Base-by-base conservation (phyloP, 2,797 vertebrate genomes). In the Parauchenoglanis ngamensis region DNA sequence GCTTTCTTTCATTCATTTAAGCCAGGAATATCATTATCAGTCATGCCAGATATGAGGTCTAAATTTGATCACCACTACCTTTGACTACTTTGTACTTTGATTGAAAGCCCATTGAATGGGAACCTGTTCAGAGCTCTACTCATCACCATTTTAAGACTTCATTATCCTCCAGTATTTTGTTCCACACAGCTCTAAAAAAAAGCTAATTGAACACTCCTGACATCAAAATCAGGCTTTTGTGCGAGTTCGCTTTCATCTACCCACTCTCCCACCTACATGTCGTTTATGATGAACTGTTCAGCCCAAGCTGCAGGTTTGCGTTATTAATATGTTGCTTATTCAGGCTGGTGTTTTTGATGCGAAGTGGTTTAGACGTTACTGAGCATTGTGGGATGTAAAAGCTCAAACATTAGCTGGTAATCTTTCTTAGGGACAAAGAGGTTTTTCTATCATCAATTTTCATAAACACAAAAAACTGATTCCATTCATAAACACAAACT, bases 81-180 rank as follows among this genome's bases (percentile, higher is more conserved):
- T 57, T 21, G 76, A 35, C 3, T 57, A 3, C 44, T 28, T 12
- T 76, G 54, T 57, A 28, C 28, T 31, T 31, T 84, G 54, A 73
- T 5, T 40, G 23, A n/a, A 72, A 56, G 28, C 21, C 3, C 1
- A 68, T 35, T 70, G 49, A 54, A 28, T 21, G 35, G 28, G 54
- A 49, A n/a, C 87, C 83, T 65, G n/a, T 85, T 92, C 80, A 88
- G 88, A 57, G n/a, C 87, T 57, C 11, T 59, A 70, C 49, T 68
- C 75, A 21, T 4, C 31, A 84, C 91, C 93, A 88, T 93, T 94
- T 93, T 82, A 89, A 89, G 86, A 86, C 77, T 75, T 79, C 82
- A 89, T 92, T 92, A 93, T 93, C 89, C 85, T 79, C 4, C 0
- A 83, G 54, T 84, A 79, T 90, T 93, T 94, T 94, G 92, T 92